A percentile compares a stretch with the other conserved stretches of the same genome.
Evolutionary conservation across 2,888 invertebrate genomes (phyloP).

Genomic region (Chouioia cunea): DNA sequence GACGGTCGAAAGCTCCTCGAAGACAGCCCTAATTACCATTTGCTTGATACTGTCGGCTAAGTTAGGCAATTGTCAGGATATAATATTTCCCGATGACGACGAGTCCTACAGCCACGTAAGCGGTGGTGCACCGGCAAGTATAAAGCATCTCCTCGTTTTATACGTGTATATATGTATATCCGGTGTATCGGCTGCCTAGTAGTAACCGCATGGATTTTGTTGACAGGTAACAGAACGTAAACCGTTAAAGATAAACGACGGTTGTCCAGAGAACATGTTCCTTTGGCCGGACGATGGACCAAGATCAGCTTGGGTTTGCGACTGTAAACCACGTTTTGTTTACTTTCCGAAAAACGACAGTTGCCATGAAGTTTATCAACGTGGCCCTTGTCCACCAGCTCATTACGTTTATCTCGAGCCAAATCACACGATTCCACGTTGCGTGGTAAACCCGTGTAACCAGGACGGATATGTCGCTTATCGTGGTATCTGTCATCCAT

Average conservation of each 20-base stretch:
- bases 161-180: background rate
- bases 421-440: slow-evolving; percentile 72
- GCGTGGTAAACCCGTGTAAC: slow-evolving; percentile 74
- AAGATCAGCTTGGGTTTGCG: slow-evolving; percentile 75
- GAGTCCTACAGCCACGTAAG: slow-evolving; percentile 51
- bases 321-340: slow-evolving; percentile 69
- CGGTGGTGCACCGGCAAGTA: slow-evolving; percentile 49
- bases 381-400: slow-evolving; percentile 74
- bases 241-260: slow-evolving; percentile 73
- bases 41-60: too few relatives aligned
- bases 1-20: too few relatives aligned
- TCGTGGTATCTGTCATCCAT: slow-evolving; percentile 69
- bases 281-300: slow-evolving; percentile 77
- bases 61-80: slow-evolving; percentile 50
- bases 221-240: slow-evolving; percentile 57
- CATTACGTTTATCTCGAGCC: slow-evolving; percentile 72
- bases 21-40: too few relatives aligned
- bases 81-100: slow-evolving; percentile 57
- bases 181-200: background rate
- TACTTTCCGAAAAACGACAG: slow-evolving; percentile 74
- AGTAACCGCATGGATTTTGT: background rate
- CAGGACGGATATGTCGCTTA: slow-evolving; percentile 70
- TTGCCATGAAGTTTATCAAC: slow-evolving; percentile 76
- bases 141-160: background rate
- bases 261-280: slow-evolving; percentile 76